Conservation (phyloP, 1,140 invertebrate genomes). For the Bicyclus anynana region DNA sequence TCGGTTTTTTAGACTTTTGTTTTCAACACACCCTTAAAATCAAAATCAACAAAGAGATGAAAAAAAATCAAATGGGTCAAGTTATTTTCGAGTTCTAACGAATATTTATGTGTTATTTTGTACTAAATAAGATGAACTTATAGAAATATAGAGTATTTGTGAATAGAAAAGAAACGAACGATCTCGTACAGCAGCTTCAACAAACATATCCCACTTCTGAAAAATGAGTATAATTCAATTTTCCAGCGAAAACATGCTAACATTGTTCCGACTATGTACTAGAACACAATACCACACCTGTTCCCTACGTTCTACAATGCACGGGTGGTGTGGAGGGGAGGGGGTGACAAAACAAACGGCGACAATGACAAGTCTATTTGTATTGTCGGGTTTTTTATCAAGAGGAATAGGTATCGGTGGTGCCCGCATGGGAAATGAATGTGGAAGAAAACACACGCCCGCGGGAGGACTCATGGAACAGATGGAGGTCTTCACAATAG, state of each 20-base stretch:
- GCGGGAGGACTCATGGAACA: neutral
- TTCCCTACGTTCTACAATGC: conserved; percentile 5
- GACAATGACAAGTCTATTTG: conserved; percentile 6
- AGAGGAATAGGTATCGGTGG: conserved; percentile 5
- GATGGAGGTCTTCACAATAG: neutral
- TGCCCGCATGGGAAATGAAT: conserved; percentile 2
- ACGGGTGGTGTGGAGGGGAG: neutral
- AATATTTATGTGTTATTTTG: no score
- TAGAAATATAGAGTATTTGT: no score
- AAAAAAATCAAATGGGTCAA: no score
- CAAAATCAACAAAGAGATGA: no score
- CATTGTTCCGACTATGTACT: neutral
- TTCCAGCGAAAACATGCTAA: neutral
- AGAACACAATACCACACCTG: conserved; percentile 2
- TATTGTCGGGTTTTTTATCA: conserved; percentile 6
- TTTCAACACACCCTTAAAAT: no score
- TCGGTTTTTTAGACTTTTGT: no score
- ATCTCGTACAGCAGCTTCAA: neutral
- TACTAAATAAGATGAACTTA: no score
- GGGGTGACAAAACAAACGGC: neutral
- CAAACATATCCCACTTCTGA: neutral
- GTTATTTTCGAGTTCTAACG: no score
- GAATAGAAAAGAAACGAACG: neutral
- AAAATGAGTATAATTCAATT: neutral
- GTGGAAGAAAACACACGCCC: neutral